Evolutionary conservation across 1,140 invertebrate species (phyloP), one percentile per base, ranked within the genome.

Genomic region (Belonocnema kinseyi): DNA sequence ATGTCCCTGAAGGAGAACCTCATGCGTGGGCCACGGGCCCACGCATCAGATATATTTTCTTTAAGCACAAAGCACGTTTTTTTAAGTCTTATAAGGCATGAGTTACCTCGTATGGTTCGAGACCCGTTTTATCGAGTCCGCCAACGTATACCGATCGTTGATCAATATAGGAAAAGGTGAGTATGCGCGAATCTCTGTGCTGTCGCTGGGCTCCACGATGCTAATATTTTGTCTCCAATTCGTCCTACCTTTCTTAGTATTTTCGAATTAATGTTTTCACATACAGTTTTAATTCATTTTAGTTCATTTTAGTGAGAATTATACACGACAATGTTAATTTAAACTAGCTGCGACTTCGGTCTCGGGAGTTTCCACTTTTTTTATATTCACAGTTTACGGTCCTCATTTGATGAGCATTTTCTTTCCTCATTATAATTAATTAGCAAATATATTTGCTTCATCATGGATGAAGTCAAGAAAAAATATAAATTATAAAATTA

Each of bases 101-200:
- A 58, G 56, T 52, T 70, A 50, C 52, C 74, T 66, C 21, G 50
- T 16, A 75, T 52, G 17, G 76, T 78, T 54, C 50, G n/a, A 66
- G 74, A 46, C 74, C 61, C 56, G 71, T 26, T 71, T 56, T 26
- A 72, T 58, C 72, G 73, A 61, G 75, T 80, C 61, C 76, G 61
- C 46, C 51, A 40, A 53, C 73, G 52, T 74, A 77, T 81, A 82
- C 82, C 79, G 80, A 85, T 85, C 82, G 76, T 76, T 80, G 80
- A 85, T 85, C 84, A 85, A 85, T 85, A 85, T 80, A 82, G 54
- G 50, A 80, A 74, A 16, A 58, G 51, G n/a, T 75, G 33, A 12
- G 74, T 73, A 79, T 77, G 75, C 72, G 74, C 75, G 72, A 50
- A 74, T 72, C 12, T 26, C 53, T 26, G 51, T n/a, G 21, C 33